Conservation (phyloP, 2,797 vertebrate species). For the Iguana delicatissima region DNA sequence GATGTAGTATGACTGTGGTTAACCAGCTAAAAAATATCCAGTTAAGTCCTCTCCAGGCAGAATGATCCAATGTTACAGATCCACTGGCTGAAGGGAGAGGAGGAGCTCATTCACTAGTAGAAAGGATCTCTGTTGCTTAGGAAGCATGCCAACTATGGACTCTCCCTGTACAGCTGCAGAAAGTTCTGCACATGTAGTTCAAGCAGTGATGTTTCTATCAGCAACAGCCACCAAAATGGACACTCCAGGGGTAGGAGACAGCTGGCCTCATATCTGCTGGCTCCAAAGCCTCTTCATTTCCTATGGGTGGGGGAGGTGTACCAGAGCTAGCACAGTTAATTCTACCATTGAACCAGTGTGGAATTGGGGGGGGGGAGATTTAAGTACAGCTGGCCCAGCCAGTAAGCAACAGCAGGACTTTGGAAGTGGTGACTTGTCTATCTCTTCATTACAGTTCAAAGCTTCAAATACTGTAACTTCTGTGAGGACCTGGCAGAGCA, state of each 20-base stretch:
- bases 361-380: neutral
- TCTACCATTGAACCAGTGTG: neutral
- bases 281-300: neutral
- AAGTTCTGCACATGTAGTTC: neutral
- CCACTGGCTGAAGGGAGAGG: neutral
- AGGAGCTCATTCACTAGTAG: neutral
- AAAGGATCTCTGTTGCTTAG: neutral
- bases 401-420: neutral
- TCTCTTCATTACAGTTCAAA: neutral
- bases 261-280: neutral
- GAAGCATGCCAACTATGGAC: neutral
- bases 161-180: neutral
- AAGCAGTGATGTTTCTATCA: neutral
- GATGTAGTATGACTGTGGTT: neutral
- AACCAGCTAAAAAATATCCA: neutral
- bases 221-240: neutral
- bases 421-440: neutral
- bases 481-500: neutral
- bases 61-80: neutral
- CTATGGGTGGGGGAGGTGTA: neutral
- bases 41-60: neutral
- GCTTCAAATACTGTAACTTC: neutral
- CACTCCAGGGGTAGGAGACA: neutral
- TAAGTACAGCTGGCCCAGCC: neutral
- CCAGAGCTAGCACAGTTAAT: neutral